A percentile compares a stretch with the other conserved stretches of the same genome.
phyloP scores from a whole-genome alignment of 2,888 invertebrate genomes.

The Lottia gigantea region DNA sequence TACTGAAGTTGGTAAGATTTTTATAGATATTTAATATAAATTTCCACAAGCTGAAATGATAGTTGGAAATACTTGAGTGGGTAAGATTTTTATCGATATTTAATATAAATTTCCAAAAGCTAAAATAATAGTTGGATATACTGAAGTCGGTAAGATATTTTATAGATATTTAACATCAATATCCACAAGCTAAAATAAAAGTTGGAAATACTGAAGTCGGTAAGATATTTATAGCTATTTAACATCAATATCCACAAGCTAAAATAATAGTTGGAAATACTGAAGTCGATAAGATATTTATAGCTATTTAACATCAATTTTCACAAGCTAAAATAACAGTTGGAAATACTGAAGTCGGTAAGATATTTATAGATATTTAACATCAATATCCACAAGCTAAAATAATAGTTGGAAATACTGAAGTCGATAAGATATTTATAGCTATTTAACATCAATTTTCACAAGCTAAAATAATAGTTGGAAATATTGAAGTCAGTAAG shows the following conservation, averaged over 20 bases:
- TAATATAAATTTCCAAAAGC: background rate
- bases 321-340: conserved; percentile 72
- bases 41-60: conserved; percentile 73
- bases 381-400: background rate
- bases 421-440: conserved; percentile 71
- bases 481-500: conserved; percentile 88
- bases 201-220: conserved; percentile 93
- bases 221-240: conserved; percentile 43
- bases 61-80: conserved; percentile 92
- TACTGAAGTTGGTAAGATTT: conserved; percentile 81
- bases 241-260: conserved; percentile 70
- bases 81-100: conserved; percentile 65
- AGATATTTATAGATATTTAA: conserved; percentile 25
- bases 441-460: conserved; percentile 75
- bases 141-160: conserved; percentile 68
- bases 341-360: too few species aligned
- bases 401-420: too few species aligned
- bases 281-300: conserved; percentile 77
- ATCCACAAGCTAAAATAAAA: conserved; percentile 73
- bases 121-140: background rate
- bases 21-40: conserved; percentile 49
- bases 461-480: conserved; percentile 76
- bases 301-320: background rate
- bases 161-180: conserved; percentile 76
- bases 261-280: conserved; percentile 87